Conservation (phyloP, 2,113 vertebrate genomes). For the Scomber japonicus region DNA sequence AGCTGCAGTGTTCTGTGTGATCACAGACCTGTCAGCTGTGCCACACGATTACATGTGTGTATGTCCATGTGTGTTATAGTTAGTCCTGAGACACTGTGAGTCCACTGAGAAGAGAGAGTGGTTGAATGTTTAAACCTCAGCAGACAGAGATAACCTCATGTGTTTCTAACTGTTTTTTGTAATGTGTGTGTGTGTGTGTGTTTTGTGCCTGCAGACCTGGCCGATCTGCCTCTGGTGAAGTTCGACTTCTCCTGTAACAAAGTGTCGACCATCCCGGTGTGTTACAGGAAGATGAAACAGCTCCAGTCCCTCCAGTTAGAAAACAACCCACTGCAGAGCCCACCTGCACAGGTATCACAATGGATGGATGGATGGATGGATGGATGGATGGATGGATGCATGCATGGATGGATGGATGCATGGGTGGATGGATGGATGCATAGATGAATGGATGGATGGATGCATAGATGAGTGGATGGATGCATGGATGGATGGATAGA, state of each 20-base stretch:
- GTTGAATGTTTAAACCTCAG: no score
- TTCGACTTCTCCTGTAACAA: slow-evolving; percentile 98
- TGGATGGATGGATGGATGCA: no score
- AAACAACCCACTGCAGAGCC: slow-evolving; percentile 96
- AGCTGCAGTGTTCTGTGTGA: slow-evolving; percentile 38
- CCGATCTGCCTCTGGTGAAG: slow-evolving; percentile 94
- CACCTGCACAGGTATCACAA: slow-evolving; percentile 91
- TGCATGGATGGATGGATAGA: no score
- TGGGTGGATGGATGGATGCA: no score
- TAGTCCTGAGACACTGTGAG: no score
- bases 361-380: no score
- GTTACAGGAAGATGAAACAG: slow-evolving; percentile 93
- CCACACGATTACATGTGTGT: background rate
- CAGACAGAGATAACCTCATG: no score
- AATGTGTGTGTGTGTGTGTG: background rate
- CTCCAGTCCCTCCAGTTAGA: slow-evolving; percentile 94
- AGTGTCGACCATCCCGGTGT: slow-evolving; percentile 93
- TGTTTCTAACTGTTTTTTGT: background rate
- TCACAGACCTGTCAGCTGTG: slow-evolving; percentile 34
- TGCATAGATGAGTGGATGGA: no score
- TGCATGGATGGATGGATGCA: no score
- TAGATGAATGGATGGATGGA: no score
- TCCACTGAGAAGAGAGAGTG: no score
- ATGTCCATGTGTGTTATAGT: background rate
- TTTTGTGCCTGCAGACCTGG: slow-evolving; percentile 87